These are phyloP conservation scores for Leptogaster cylindrica DNA, from an alignment of 2,888 invertebrate species.

Conservation along the genomic window DNA sequence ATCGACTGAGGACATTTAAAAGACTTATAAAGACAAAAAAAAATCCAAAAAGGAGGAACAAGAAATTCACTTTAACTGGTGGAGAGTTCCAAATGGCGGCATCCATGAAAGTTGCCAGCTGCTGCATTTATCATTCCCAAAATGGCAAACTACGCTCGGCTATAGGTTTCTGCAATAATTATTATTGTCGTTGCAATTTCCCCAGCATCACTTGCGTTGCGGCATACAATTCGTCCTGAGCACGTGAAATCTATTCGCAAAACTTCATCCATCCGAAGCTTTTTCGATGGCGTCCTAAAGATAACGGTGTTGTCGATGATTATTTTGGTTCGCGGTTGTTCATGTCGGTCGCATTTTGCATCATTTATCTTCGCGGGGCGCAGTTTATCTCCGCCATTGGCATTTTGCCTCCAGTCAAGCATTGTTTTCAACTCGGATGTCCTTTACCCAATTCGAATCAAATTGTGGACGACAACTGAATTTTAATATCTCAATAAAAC, in stretches of 20 bases:
- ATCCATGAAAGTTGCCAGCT: conserved; percentile 23
- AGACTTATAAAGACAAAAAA: too few species aligned
- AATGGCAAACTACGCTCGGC: conserved; percentile 9
- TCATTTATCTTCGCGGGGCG: conserved; percentile 10
- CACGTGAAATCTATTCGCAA: not conserved
- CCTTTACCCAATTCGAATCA: conserved; percentile 32
- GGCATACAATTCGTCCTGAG: not conserved
- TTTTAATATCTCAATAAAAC: conserved; percentile 24
- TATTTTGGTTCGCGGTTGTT: not conserved
- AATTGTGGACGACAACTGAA: conserved; percentile 21
- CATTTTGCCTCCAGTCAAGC: not conserved
- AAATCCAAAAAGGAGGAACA: too few species aligned
- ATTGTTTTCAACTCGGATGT: conserved; percentile 22
- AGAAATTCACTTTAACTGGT: too few species aligned
- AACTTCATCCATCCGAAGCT: conserved; percentile 12
- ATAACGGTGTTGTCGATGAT: not conserved
- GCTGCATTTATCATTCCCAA: conserved; percentile 26
- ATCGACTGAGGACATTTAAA: too few species aligned
- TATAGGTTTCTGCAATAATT: not conserved
- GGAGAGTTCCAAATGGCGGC: too few species aligned
- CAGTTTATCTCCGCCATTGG: conserved; percentile 3
- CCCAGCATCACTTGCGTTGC: not conserved
- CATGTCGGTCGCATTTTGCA: conserved; percentile 1
- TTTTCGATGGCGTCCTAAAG: conserved; percentile 1
- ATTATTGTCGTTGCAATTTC: conserved; percentile 11